phyloP scores from a whole-genome alignment of 2,888 invertebrate genomes.

The Amphimallon solstitiale region DNA sequence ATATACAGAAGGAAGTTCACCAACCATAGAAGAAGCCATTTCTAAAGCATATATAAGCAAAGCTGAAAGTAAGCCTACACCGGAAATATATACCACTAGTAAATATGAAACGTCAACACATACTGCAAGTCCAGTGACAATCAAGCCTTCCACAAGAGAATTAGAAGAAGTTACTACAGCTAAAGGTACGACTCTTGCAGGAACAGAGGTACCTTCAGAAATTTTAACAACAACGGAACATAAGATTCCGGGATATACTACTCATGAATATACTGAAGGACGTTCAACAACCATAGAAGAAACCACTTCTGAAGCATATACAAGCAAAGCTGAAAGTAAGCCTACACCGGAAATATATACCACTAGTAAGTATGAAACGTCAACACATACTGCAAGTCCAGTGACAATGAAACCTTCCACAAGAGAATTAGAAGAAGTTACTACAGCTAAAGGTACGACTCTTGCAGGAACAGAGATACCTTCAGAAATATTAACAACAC shows the following conservation, averaged over 20 bases:
- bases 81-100: background rate
- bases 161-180: slow-evolving; percentile 1
- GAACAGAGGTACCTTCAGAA: no score
- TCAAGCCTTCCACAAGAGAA: slow-evolving; percentile 4
- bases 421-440: background rate
- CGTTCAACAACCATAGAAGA: no score
- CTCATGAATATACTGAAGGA: no score
- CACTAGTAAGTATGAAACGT: background rate
- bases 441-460: no score
- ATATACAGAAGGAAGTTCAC: background rate
- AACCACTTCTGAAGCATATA: background rate
- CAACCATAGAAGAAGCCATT: slow-evolving; percentile 1
- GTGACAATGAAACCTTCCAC: background rate
- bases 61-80: slow-evolving; percentile 11
- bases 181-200: background rate
- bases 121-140: background rate
- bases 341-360: background rate
- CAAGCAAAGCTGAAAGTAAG: background rate
- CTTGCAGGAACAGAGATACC: no score
- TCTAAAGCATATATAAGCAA: background rate
- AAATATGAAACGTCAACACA: slow-evolving; percentile 4
- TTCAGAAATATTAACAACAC: background rate
- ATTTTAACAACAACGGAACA: no score
- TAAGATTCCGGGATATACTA: no score
- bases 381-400: background rate